Conservation (phyloP, 37 sponge, comb jelly and placozoan genomes). For the Aplysina aerophoba region DNA sequence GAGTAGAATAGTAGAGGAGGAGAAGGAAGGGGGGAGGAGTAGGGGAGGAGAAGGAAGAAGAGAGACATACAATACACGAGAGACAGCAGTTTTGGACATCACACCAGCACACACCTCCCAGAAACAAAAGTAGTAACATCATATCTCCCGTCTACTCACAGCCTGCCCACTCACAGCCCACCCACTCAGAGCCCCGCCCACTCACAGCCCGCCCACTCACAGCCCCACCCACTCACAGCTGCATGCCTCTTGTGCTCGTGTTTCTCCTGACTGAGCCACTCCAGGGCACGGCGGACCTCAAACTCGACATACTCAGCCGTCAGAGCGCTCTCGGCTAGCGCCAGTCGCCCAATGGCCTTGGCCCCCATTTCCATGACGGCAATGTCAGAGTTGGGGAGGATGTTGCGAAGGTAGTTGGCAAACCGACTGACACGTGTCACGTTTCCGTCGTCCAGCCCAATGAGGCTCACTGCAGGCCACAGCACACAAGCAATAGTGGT, state of each 20-base stretch:
- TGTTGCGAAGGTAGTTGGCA: constrained; percentile 82
- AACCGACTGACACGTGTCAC: constrained; percentile 63
- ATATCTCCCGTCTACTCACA: not conserved
- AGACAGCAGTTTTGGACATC: too few species aligned
- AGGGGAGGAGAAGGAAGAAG: too few species aligned
- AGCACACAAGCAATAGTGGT: not conserved
- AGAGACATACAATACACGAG: too few species aligned
- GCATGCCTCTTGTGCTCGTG: constrained; percentile 70
- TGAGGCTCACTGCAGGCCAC: constrained; percentile 65
- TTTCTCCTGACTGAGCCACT: constrained; percentile 73
- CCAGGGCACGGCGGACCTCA: constrained; percentile 86
- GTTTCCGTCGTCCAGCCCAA: constrained; percentile 75
- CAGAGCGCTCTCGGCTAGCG: constrained; percentile 85
- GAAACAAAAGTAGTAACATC: too few species aligned
- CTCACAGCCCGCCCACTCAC: not conserved
- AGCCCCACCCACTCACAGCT: constrained; percentile 56
- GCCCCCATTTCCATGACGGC: constrained; percentile 85
- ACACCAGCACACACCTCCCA: too few species aligned
- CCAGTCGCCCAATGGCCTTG: constrained; percentile 81
- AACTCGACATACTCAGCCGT: constrained; percentile 92
- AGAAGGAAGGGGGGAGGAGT: too few species aligned
- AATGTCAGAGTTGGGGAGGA: constrained; percentile 74
- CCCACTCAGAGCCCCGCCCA: not conserved
- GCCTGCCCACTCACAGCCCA: constrained; percentile 6
- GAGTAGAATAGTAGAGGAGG: not conserved